phyloP scores from a whole-genome alignment of 2,888 invertebrate species.

The Meganola albula region DNA sequence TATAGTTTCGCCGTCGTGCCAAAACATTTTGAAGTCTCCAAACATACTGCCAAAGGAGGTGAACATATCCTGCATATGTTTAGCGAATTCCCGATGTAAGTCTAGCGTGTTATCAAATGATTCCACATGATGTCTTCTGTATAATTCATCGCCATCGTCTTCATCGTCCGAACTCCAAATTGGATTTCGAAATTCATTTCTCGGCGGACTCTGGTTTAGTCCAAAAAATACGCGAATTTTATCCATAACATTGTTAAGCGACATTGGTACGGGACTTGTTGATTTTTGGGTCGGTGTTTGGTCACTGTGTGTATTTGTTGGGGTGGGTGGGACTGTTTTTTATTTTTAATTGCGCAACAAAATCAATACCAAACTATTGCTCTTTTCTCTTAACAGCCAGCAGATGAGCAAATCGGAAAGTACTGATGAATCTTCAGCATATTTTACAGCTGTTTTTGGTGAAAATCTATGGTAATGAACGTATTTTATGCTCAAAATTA shows the following conservation, averaged over 20 bases:
- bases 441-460: too few species aligned
- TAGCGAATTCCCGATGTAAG: slow-evolving; percentile 50
- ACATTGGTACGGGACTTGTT: slow-evolving; percentile 36
- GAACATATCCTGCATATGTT: slow-evolving; percentile 61
- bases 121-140: slow-evolving; percentile 40
- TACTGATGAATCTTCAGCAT: too few species aligned
- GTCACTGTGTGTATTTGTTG: slow-evolving; percentile 26
- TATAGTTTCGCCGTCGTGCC: slow-evolving; percentile 40
- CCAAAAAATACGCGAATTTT: slow-evolving; percentile 58
- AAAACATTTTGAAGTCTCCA: slow-evolving; percentile 52
- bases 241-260: slow-evolving; percentile 47
- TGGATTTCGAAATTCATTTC: slow-evolving; percentile 68
- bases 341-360: slow-evolving; percentile 56
- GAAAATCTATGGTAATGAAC: too few species aligned
- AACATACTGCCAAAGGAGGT: slow-evolving; percentile 55
- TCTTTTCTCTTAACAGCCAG: slow-evolving; percentile 16
- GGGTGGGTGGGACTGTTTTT: slow-evolving; percentile 20
- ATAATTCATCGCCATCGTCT: slow-evolving; percentile 64
- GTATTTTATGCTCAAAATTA: too few species aligned
- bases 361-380: slow-evolving; percentile 34
- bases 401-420: neutral
- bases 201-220: slow-evolving; percentile 45
- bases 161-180: slow-evolving; percentile 70
- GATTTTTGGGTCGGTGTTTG: slow-evolving; percentile 27
- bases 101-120: slow-evolving; percentile 36